Evolutionary conservation across 2,113 vertebrate genomes (phyloP), one percentile per base, ranked within the genome.

Genomic region (Phycodurus eques): DNA sequence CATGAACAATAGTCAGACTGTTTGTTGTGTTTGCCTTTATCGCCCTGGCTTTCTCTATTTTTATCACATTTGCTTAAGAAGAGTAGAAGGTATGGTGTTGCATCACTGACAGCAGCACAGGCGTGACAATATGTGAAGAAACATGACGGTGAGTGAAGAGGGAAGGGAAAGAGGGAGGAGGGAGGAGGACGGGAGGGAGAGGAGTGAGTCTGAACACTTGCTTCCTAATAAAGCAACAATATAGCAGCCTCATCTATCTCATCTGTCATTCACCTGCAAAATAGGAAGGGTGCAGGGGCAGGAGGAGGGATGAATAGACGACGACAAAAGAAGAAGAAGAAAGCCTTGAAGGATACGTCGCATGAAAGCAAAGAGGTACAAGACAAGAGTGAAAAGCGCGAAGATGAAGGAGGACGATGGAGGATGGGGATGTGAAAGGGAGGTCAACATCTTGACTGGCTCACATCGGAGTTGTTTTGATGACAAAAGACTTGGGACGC

Each of bases 151-250:
- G 7, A 35, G 75, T 69, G 76, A 67, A 22, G 53, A 67, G 27
- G 44, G 79, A 72, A 67, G 27, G 44, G 79, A 72, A 67, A 74
- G 54, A 43, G 8, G 47, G 47, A 66, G 68, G 62, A 66, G 22
- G 68, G 65, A 57, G 68, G 65, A 57, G 75, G 73, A 62, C 70
- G 31, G 68, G 64, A 56, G 68, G 75, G 44, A 74, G 73, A 71
- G 61, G 72, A 67, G 62, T 53, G 66, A 11, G 74, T 64, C 72
- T 1, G 80, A 90, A 83, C 88, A 81, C 77, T 87, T 84, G 83
- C 87, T 86, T 88, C 84, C 85, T 89, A 90, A 92, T 91, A 92
- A 90, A 92, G 88, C 90, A 90, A 82, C 87, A 82, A 80, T 74
- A 77, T 84, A 86, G 87, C 86, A 80, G 80, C 79, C 87, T 80